Evolutionary conservation across 2,797 vertebrate genomes (phyloP), one percentile per base, ranked within the genome.

Genomic region (Sciaenops ocellatus): DNA sequence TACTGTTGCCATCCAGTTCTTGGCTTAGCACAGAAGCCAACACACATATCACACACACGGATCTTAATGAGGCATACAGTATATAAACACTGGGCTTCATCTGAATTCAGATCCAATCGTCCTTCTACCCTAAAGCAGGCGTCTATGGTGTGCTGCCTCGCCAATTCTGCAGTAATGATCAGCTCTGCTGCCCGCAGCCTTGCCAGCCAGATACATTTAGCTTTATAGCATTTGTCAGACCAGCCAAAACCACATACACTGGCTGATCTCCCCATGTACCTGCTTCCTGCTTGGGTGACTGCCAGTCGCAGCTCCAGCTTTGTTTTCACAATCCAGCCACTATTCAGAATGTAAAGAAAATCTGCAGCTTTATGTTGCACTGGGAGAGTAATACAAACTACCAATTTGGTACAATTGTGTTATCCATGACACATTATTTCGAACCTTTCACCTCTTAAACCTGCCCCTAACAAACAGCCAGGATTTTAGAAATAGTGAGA

Each of bases 21-120:
- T 13, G 34, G 64, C 74, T 46, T n/a, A 13, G 12, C 1, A 1
- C 42, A 56, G 51, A 3, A 72, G 64, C 52, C 75, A 73, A 46
- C 73, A 60, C 50, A 59, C 72, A 28, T 55, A 79, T 86, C 79
- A 76, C 73, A 84, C 66, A 80, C 73, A 68, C 41, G 3, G 42
- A 87, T 84, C 73, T 74, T 85, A 88, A 91, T 86, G 88, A 89
- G 85, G 67, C 77, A 38, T 84, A 61, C 22, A 72, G 63, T 62
- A 54, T 62, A 54, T 24, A 85, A 87, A 86, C 73, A 71, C 34
- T 3, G 28, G 60, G 65, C 66, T 59, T 62, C 65, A 65, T 79
- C 68, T 66, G 66, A 74, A 57, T 77, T 80, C 57, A 50, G 74
- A 85, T 83, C 46, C 65, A 67, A 78, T 76, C 42, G 51, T 17